Conservation (phyloP, 1,140 invertebrate species). For the Tenebrio molitor region DNA sequence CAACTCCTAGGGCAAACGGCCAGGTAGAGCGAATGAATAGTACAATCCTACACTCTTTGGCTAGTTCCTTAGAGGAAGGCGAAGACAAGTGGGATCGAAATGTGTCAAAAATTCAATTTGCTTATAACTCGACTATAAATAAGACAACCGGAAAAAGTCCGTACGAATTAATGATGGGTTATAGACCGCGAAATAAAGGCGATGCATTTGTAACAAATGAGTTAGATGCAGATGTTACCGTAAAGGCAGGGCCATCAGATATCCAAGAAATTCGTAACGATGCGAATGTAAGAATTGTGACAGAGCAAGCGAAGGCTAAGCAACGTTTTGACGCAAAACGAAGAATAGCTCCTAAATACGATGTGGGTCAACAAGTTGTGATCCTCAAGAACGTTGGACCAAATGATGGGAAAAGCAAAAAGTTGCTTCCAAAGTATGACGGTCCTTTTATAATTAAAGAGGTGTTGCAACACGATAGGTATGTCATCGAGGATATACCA, state of each 20-base stretch:
- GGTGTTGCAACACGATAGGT: conserved; percentile 53
- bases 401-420: conserved; percentile 51
- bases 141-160: conserved; percentile 19
- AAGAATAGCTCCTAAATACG: conserved; percentile 2
- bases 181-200: too few relatives aligned
- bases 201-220: too few relatives aligned
- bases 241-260: neutral
- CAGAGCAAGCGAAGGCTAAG: conserved; percentile 20
- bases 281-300: conserved; percentile 1
- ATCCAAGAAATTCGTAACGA: neutral
- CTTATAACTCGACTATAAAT: neutral
- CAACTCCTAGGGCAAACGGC: conserved; percentile 62
- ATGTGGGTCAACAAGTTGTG: conserved; percentile 41
- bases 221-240: too few relatives aligned
- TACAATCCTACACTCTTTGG: conserved; percentile 55
- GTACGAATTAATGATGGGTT: conserved; percentile 34
- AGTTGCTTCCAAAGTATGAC: conserved; percentile 53
- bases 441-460: conserved; percentile 56
- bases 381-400: conserved; percentile 8
- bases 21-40: conserved; percentile 59
- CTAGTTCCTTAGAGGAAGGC: conserved; percentile 36
- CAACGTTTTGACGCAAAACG: conserved; percentile 39
- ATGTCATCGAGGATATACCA: conserved; percentile 54
- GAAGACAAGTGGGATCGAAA: conserved; percentile 55
- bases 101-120: too few relatives aligned